Base-by-base conservation (phyloP, 2,888 invertebrate species). In the Adelognathus sp. region DNA sequence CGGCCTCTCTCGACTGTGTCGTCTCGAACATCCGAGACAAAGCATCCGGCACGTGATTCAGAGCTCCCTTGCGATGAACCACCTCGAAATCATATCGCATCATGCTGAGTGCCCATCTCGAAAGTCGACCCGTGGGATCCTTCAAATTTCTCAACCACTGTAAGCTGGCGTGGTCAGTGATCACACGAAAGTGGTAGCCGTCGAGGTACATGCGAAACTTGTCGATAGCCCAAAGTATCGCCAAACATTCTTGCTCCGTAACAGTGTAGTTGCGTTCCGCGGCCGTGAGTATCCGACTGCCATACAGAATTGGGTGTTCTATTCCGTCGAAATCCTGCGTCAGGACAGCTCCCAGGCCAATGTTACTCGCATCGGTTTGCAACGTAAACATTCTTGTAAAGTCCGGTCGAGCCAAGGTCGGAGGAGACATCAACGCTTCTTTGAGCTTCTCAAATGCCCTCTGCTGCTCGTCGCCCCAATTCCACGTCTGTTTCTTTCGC, bases 1-100 rank as follows among this genome's bases (percentile, higher is more conserved):
- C 31, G 31, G 31, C 31, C 7, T 31, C 31, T 3, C 7, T 31
- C 16, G 64, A 16, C 11, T 27, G 31, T 14, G 24, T 5, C 3
- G 14, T 14, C 41, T 70, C 69, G 11, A 24, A 63, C 39, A 54
- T 67, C 4, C 76, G 54, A 9, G 71, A 71, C 1, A 71, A 9
- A 6, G 72, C 67, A 78, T 44, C 78, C 67, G n/a, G 70, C 63
- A 56, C 60, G 36, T 80, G 81, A 5, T 87, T 82, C 52, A 82
- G 85, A n/a, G 50, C 44, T 6, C 56, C 82, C 73, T 39, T 61
- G 3, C 66, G 60, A 36, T 76, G 61, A 7, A 58, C 18, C 0
- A 76, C 58, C 3, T 44, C 52, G 9, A 67, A 64, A n/a, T 71
- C 61, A 16, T 71, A 64, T 1, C 33, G 14, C 1, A 52, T 41